Evolutionary conservation across 2,113 vertebrate genomes (phyloP).

Genomic region (Ictidomys tridecemlineatus): DNA sequence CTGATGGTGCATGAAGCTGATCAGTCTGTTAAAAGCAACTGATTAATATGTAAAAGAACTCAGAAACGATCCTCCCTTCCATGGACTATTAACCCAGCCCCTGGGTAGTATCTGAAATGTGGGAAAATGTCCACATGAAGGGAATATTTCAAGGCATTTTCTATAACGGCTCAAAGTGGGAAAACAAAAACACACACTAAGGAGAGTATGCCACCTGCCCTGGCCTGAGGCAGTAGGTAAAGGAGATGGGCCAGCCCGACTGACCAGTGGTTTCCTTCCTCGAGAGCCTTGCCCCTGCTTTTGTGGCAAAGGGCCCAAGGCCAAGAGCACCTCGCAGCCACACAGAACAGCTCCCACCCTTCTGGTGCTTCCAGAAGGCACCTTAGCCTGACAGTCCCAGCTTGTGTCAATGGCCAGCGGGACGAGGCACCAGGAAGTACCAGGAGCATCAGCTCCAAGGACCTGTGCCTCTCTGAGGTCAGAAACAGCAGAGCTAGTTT

Average conservation of each 20-base stretch:
- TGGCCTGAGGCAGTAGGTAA: background rate
- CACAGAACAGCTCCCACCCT: background rate
- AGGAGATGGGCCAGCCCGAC: background rate
- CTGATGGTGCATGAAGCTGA: background rate
- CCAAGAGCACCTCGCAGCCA: background rate
- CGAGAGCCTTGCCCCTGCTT: background rate
- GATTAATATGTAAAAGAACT: background rate
- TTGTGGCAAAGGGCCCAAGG: background rate
- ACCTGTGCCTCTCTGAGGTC: background rate
- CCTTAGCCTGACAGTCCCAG: background rate
- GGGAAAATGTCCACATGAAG: background rate
- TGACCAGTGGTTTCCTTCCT: background rate
- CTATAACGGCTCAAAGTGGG: background rate
- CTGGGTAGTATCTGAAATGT: background rate
- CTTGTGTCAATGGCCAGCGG: background rate
- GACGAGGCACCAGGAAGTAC: background rate
- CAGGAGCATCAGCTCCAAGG: background rate
- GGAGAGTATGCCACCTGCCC: background rate
- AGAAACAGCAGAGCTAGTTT: background rate
- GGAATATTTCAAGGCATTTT: constrained; percentile 3
- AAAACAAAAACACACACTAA: background rate
- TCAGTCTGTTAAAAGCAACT: background rate
- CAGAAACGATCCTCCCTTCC: background rate
- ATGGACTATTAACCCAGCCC: background rate
- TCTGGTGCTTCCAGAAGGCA: background rate